phyloP scores from a whole-genome alignment of 30 jellyfish, hydroid and myxozoan genomes.

The Chrysaora quinquecirrha region DNA sequence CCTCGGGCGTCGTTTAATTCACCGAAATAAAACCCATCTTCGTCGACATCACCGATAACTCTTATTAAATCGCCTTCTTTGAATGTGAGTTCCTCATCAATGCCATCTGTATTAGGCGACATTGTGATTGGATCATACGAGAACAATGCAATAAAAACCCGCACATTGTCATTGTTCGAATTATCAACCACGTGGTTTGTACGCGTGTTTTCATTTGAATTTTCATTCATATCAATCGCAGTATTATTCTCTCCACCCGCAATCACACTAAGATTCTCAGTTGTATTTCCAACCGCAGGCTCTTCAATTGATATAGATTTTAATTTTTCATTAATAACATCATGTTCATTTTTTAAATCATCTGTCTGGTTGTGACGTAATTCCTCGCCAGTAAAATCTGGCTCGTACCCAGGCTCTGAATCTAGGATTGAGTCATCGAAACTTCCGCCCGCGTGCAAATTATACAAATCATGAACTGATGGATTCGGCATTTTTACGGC shows the following conservation, averaged over 20 bases:
- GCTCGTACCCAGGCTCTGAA: conserved; percentile 33
- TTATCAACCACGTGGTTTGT: conserved; percentile 75
- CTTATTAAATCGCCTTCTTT: conserved; percentile 86
- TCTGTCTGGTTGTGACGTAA: neutral
- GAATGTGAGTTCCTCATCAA: conserved; percentile 83
- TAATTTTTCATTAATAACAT: too few species aligned
- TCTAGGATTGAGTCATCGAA: conserved; percentile 51
- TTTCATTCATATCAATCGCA: conserved; percentile 8
- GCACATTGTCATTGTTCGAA: conserved; percentile 75
- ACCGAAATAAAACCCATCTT: conserved; percentile 94
- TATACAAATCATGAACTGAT: conserved; percentile 64
- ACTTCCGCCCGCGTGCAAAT: conserved; percentile 40
- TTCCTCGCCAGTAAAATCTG: conserved; percentile 32
- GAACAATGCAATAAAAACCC: conserved; percentile 93
- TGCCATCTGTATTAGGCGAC: conserved; percentile 97
- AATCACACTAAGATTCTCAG: too few species aligned
- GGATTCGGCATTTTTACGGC: conserved; percentile 32
- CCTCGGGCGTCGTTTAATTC: conserved; percentile 80
- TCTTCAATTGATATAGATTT: too few species aligned
- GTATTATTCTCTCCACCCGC: conserved; percentile 10
- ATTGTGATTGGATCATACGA: conserved; percentile 91
- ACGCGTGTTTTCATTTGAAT: conserved; percentile 53
- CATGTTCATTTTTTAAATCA: too few species aligned
- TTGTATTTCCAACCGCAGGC: neutral
- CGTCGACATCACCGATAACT: conserved; percentile 89